Percentiles rank a stretch among this genome's conserved stretches.
These are phyloP conservation scores for Cephus spinipes DNA, from an alignment of 2,888 invertebrate genomes.

Conservation along the genomic window DNA sequence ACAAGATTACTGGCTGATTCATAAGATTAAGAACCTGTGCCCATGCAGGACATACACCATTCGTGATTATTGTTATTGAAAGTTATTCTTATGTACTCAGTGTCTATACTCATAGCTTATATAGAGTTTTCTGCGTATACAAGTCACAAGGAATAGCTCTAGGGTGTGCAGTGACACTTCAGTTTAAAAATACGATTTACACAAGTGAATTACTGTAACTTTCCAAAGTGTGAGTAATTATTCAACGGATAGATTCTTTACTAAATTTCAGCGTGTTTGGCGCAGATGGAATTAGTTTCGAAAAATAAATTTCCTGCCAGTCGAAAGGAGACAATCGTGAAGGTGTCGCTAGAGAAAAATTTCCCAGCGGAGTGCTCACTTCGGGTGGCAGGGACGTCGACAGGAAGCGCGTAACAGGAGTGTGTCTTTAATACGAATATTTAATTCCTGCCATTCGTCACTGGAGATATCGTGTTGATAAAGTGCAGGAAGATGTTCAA, in stretches of 20 bases:
- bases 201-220: not conserved
- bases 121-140: not conserved
- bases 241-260: not conserved
- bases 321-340: not conserved
- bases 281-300: not conserved
- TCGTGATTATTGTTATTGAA: not conserved
- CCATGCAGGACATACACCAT: not conserved
- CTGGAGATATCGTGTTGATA: not conserved
- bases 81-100: not conserved
- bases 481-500: not conserved
- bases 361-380: not conserved
- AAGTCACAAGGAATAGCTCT: not conserved
- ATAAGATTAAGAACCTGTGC: not conserved
- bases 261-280: not conserved
- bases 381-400: not conserved
- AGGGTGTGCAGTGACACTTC: not conserved
- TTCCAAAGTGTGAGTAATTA: not conserved
- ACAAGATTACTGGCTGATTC: not conserved
- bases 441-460: not conserved
- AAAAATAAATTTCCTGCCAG: not conserved
- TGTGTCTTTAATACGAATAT: not conserved
- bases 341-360: not conserved
- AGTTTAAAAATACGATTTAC: not conserved
- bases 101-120: not conserved
- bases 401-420: not conserved